phyloP scores from a whole-genome alignment of 2,113 vertebrate species.

The Tupaia tana region DNA sequence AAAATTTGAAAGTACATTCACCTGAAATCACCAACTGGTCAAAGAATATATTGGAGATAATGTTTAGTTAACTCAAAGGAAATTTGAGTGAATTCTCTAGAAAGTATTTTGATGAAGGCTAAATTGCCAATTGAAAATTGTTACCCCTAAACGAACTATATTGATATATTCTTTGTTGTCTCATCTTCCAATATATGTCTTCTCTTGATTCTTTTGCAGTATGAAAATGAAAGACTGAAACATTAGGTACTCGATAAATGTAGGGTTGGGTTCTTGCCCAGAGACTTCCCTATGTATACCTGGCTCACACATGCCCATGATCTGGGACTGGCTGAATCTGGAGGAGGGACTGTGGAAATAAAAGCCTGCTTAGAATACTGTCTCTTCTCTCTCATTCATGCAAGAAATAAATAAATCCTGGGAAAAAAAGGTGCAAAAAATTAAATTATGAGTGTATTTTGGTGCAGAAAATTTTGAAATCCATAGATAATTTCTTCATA shows the following conservation, averaged over 20 bases:
- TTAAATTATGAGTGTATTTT: too few species aligned
- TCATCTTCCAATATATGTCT: constrained; percentile 16
- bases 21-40: constrained; percentile 60
- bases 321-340: too few species aligned
- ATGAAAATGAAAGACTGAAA: constrained; percentile 45
- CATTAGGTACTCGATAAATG: constrained; percentile 49
- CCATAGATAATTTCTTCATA: too few species aligned
- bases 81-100: constrained; percentile 29
- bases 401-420: too few species aligned
- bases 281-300: too few species aligned
- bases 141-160: constrained; percentile 49
- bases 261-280: not conserved
- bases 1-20: constrained; percentile 61
- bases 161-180: constrained; percentile 24
- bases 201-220: constrained; percentile 59
- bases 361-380: too few species aligned
- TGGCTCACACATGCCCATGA: too few species aligned
- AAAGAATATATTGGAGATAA: constrained; percentile 47
- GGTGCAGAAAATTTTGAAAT: too few species aligned
- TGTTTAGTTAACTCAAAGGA: constrained; percentile 8
- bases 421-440: too few species aligned
- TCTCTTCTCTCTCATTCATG: too few species aligned
- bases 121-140: constrained; percentile 66
- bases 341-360: too few species aligned
- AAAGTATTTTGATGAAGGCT: constrained; percentile 44